Percentiles rank a stretch among this genome's conserved stretches.
These are phyloP conservation scores for Rhinogobius similis DNA, from an alignment of 2,113 vertebrate genomes.

Conservation along the genomic window DNA sequence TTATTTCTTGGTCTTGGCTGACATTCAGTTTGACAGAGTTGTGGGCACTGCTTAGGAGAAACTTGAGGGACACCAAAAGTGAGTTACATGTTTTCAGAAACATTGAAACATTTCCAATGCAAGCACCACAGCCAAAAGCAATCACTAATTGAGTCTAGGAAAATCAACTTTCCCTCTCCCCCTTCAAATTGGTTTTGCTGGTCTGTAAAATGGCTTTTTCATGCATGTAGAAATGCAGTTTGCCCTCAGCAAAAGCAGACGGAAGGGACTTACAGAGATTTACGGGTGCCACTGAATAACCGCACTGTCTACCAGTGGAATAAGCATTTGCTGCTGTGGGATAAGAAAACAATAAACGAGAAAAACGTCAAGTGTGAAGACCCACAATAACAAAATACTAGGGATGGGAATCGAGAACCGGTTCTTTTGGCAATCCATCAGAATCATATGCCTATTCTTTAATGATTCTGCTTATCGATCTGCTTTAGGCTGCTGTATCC, in stretches of 20 bases:
- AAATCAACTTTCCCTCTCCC: slow-evolving; percentile 6
- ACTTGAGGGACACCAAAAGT: slow-evolving; percentile 56
- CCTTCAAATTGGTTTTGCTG: slow-evolving; percentile 53
- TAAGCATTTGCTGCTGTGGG: slow-evolving; percentile 82
- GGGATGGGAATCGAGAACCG: no score
- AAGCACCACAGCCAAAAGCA: slow-evolving; percentile 57
- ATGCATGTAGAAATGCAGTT: slow-evolving; percentile 77
- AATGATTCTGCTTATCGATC: no score
- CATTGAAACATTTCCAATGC: not conserved
- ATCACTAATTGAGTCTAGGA: slow-evolving; percentile 26
- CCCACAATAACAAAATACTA: slow-evolving; percentile 43
- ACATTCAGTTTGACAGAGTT: slow-evolving; percentile 63
- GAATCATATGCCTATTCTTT: no score
- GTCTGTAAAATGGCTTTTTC: slow-evolving; percentile 65
- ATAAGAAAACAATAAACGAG: slow-evolving; percentile 69
- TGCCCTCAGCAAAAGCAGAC: slow-evolving; percentile 78
- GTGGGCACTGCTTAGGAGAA: slow-evolving; percentile 57
- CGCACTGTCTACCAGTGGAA: slow-evolving; percentile 80
- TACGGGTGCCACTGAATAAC: slow-evolving; percentile 82
- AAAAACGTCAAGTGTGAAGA: slow-evolving; percentile 66
- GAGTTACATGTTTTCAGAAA: slow-evolving; percentile 29
- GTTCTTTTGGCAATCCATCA: no score
- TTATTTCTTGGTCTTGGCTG: slow-evolving; percentile 54
- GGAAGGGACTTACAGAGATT: slow-evolving; percentile 81
- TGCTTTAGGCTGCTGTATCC: no score